Percentiles rank a stretch among this genome's conserved stretches.
Conservation (phyloP, 2,888 invertebrate species). For the Choristoneura rosaceana region DNA sequence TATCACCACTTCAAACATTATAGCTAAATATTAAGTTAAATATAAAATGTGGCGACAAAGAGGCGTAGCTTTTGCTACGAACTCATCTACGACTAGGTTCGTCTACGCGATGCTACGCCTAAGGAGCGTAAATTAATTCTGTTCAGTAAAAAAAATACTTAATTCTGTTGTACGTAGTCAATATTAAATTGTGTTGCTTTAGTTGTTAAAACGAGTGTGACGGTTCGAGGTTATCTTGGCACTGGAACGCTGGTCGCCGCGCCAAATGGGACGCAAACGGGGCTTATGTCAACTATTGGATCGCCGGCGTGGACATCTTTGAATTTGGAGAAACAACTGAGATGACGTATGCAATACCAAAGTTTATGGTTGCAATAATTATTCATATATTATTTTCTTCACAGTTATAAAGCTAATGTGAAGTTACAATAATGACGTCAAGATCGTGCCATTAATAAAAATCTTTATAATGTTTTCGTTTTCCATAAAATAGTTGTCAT, state of each 20-base stretch:
- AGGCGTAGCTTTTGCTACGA: constrained; percentile 7
- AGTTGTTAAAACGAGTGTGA: neutral
- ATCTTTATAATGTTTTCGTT: no score
- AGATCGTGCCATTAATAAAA: no score
- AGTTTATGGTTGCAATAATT: neutral
- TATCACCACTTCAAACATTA: neutral
- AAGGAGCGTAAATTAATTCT: neutral
- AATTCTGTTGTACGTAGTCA: no score
- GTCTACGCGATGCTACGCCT: constrained; percentile 10
- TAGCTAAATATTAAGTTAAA: no score
- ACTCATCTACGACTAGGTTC: neutral
- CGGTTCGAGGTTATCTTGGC: constrained; percentile 17
- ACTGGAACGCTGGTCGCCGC: neutral
- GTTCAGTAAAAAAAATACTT: neutral
- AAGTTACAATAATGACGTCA: no score
- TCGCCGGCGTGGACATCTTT: neutral
- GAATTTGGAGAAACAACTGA: neutral
- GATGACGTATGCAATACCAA: neutral
- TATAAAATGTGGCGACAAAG: neutral
- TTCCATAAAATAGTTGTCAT: no score
- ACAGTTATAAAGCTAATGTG: no score
- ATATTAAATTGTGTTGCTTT: neutral
- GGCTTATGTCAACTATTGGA: neutral
- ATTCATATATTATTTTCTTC: no score
- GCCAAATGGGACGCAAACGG: constrained; percentile 36